Evolutionary conservation across 2,888 invertebrate genomes (phyloP).

Genomic region (Leptogaster cylindrica): DNA sequence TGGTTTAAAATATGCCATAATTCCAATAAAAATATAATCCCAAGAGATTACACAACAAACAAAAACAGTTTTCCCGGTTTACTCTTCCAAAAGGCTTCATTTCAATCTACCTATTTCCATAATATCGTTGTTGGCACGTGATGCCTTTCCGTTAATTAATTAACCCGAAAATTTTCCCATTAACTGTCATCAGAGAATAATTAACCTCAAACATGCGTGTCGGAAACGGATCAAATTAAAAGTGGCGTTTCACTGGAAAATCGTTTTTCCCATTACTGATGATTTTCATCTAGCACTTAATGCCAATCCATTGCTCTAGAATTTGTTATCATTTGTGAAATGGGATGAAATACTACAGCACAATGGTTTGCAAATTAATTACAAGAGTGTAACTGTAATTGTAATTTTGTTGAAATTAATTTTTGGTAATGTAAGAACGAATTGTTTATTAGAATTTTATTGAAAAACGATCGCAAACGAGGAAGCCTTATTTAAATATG

Average conservation of each 20-base stretch:
- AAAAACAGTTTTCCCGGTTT: slow-evolving; percentile 4
- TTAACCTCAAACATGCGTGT: slow-evolving; percentile 30
- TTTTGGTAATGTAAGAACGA: too few relatives aligned
- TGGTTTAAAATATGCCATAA: not conserved
- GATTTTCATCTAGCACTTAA: too few relatives aligned
- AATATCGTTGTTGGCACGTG: slow-evolving; percentile 16
- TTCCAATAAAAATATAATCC: slow-evolving; percentile 1
- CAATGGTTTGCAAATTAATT: too few relatives aligned
- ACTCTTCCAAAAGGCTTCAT: not conserved
- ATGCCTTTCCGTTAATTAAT: slow-evolving; percentile 20
- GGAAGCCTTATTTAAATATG: too few relatives aligned
- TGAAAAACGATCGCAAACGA: too few relatives aligned
- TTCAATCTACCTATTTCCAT: slow-evolving; percentile 1
- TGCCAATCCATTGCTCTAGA: too few relatives aligned
- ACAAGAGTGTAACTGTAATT: too few relatives aligned
- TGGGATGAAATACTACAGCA: too few relatives aligned
- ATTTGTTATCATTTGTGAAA: too few relatives aligned
- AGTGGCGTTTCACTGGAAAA: slow-evolving; percentile 34
- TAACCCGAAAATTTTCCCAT: slow-evolving; percentile 27
- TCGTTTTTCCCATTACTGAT: slow-evolving; percentile 29
- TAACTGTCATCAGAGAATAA: slow-evolving; percentile 31
- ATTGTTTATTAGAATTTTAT: too few relatives aligned
- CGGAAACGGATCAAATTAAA: slow-evolving; percentile 26
- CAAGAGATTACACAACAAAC: slow-evolving; percentile 18
- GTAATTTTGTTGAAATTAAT: too few relatives aligned